Conservation (phyloP, 1,140 invertebrate genomes). For the Drosophila yakuba region DNA sequence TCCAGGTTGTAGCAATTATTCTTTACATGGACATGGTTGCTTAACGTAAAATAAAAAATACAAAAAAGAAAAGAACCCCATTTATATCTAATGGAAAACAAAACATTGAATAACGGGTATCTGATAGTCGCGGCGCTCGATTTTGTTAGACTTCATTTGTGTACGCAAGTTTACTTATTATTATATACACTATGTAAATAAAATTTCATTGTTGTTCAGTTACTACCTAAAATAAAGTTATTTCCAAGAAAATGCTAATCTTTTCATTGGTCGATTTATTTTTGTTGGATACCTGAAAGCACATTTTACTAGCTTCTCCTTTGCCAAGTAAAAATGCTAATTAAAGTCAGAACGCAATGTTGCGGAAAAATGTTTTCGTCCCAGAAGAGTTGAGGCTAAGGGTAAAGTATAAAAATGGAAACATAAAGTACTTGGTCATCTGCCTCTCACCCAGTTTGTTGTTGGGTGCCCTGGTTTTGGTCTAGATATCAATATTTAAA, state of each 20-base stretch:
- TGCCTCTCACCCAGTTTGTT: slow-evolving; percentile 19
- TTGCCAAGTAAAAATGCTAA: slow-evolving; percentile 69
- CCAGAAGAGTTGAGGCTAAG: slow-evolving; percentile 4
- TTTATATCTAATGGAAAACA: no score
- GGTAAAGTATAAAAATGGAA: slow-evolving; percentile 31
- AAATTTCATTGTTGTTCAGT: not conserved
- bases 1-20: no score
- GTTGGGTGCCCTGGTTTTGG: slow-evolving; percentile 46
- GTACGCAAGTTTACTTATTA: no score
- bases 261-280: slow-evolving; percentile 8
- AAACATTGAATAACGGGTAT: no score
- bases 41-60: no score
- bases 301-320: not conserved
- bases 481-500: slow-evolving; percentile 64
- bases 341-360: slow-evolving; percentile 79
- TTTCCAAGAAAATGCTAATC: slow-evolving; percentile 51
- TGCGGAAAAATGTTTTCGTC: slow-evolving; percentile 77
- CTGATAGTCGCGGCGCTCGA: no score
- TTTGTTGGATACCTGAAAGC: slow-evolving; percentile 3
- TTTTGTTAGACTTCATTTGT: no score
- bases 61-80: no score
- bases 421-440: slow-evolving; percentile 56
- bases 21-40: no score
- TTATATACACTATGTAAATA: no score
- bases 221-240: slow-evolving; percentile 3